These are phyloP conservation scores for Flexamia atlantica DNA, from an alignment of 2,888 invertebrate genomes.

Conservation along the genomic window DNA sequence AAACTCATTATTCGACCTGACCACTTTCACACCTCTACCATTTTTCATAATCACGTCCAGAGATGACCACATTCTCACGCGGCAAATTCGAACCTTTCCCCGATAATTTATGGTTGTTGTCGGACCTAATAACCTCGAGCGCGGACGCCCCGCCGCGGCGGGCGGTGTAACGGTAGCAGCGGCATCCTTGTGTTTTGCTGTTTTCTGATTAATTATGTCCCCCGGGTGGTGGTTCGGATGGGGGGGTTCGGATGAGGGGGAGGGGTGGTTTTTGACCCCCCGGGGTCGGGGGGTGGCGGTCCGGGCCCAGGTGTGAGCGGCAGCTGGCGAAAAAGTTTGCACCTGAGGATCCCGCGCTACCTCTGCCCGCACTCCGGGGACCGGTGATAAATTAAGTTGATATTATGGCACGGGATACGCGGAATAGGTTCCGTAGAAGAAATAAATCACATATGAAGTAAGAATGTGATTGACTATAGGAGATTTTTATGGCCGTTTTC, in stretches of 20 bases:
- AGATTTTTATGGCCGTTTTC: too few relatives aligned
- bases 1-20: too few relatives aligned
- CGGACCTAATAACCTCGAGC: neutral
- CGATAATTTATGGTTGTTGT: neutral
- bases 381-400: too few relatives aligned
- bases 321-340: slow-evolving; percentile 11
- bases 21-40: too few relatives aligned
- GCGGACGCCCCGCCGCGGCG: neutral
- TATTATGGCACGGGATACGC: too few relatives aligned
- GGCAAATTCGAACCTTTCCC: neutral
- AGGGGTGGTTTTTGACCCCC: neutral
- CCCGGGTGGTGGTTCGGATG: neutral
- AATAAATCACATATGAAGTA: too few relatives aligned
- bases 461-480: too few relatives aligned
- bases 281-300: neutral
- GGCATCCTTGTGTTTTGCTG: slow-evolving; percentile 20
- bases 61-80: too few relatives aligned
- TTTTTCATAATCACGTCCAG: too few relatives aligned
- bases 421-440: too few relatives aligned
- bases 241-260: neutral
- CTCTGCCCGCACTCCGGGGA: neutral
- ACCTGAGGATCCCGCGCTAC: neutral
- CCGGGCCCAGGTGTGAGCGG: neutral
- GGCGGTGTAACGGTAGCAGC: neutral
- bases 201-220: slow-evolving; percentile 13